Conservation (phyloP, 2,888 invertebrate genomes). For the Lissocephala sabroskyi region DNA sequence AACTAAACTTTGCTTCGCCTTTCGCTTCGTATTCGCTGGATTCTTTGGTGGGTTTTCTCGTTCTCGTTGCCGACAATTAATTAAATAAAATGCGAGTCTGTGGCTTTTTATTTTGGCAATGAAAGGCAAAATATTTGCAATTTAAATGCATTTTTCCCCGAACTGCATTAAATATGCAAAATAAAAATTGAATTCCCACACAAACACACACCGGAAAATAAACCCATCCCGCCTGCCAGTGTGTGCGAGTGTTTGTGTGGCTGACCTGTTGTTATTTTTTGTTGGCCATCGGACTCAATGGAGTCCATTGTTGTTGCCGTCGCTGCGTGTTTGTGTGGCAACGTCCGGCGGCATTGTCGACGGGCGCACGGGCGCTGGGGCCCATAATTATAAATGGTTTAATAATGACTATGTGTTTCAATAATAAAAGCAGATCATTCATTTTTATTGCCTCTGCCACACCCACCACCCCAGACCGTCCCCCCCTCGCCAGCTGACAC, state of each 20-base stretch:
- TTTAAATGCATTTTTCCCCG: conserved; percentile 34
- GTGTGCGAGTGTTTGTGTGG: conserved; percentile 4
- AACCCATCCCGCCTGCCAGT: not conserved
- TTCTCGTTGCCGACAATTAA: conserved; percentile 34
- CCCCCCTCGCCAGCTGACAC: not conserved
- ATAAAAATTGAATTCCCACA: conserved; percentile 55
- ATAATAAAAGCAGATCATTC: conserved; percentile 63
- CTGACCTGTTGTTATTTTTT: conserved; percentile 12
- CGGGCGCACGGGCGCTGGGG: too few species aligned
- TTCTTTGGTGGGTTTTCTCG: not conserved
- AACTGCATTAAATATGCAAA: conserved; percentile 53
- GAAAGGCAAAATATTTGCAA: conserved; percentile 40
- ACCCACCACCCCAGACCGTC: not conserved
- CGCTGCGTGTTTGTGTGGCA: conserved; percentile 12
- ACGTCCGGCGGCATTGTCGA: conserved; percentile 4
- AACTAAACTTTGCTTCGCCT: too few species aligned
- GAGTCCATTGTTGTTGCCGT: not conserved
- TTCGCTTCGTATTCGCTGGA: too few species aligned
- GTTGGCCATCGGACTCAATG: not conserved
- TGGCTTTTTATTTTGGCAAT: conserved; percentile 25
- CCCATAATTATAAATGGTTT: conserved; percentile 62
- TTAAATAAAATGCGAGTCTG: conserved; percentile 47
- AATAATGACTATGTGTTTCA: conserved; percentile 62
- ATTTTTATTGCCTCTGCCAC: conserved; percentile 49
- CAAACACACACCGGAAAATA: conserved; percentile 3